phyloP scores from a whole-genome alignment of 2,888 invertebrate species.

The Pyralis farinalis region DNA sequence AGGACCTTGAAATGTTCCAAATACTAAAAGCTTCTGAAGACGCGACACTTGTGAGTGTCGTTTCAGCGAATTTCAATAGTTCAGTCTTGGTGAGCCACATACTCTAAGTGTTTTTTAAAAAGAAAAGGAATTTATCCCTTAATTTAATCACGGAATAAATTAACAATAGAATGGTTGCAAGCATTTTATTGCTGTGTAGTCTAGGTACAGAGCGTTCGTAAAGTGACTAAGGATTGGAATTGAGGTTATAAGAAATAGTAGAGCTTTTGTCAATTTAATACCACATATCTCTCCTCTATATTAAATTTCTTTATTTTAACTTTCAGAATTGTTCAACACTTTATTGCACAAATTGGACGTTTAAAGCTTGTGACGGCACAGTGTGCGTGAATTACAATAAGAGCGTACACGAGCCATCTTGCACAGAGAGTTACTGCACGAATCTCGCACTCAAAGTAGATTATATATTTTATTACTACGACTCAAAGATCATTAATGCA shows the following conservation, averaged over 20 bases:
- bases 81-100: conserved; percentile 43
- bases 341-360: conserved; percentile 59
- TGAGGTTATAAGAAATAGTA: no score
- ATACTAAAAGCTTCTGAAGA: conserved; percentile 43
- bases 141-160: no score
- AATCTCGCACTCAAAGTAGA: conserved; percentile 53
- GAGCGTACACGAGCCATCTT: conserved; percentile 46
- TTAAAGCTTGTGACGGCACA: conserved; percentile 41
- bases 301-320: no score
- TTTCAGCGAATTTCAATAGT: conserved; percentile 38
- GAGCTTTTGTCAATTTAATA: no score
- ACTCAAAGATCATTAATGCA: conserved; percentile 52
- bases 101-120: neutral
- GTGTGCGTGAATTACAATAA: conserved; percentile 47
- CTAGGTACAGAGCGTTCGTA: no score
- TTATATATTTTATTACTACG: conserved; percentile 53
- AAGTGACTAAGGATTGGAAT: no score
- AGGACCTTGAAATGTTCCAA: conserved; percentile 61
- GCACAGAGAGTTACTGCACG: conserved; percentile 47
- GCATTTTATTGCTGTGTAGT: no score
- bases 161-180: no score
- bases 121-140: no score
- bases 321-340: conserved; percentile 64
- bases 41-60: conserved; percentile 48
- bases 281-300: no score